Base-by-base conservation (phyloP, 2,888 invertebrate genomes). In the Nowickia ferox region DNA sequence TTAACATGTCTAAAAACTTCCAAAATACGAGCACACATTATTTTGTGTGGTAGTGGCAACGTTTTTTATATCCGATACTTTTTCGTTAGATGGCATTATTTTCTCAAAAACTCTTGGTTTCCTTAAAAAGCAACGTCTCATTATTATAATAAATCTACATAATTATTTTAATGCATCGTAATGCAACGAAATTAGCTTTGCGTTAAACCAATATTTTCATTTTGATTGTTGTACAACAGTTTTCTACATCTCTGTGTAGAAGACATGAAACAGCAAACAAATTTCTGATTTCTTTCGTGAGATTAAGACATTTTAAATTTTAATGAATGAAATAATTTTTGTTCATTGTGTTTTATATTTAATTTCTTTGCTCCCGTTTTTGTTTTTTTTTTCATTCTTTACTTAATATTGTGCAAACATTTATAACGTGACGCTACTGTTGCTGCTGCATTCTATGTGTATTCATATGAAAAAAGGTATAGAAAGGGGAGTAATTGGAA, bases 231-330 rank as follows among this genome's bases (percentile, higher is more conserved):
- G 13, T 55, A 63, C 51, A 78, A 63, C 51, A 78, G 40, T 61
- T 69, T 61, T 69, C 13, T 30, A 48, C 48, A 51, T 77, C 42
- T 44, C 22, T 5, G 9, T 61, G 15, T 30, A 66, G 53, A 75
- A 79, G 9, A 55, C 2, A 72, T 59, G 61, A 48, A 69, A 57
- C 30, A 30, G 30, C 30, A 30, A 69, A 19, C 17, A 44, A 72
- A 72, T 59, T 84, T 80, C 77, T 87, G 88, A 88, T 88, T 86
- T 74, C 84, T 84, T 86, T 86, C 87, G 83, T 87, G 87, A 88
- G 88, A 88, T 88, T 88, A 88, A 88, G 88, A 88, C 88, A 88
- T 88, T 88, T 86, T 82, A 87, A 88, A 87, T 88, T 88, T 88
- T 88, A 88, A 88, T 88, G 88, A 88, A 88, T 88, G 88, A 88